Conservation (phyloP, 2,113 vertebrate species). For the Podiceps cristatus region DNA sequence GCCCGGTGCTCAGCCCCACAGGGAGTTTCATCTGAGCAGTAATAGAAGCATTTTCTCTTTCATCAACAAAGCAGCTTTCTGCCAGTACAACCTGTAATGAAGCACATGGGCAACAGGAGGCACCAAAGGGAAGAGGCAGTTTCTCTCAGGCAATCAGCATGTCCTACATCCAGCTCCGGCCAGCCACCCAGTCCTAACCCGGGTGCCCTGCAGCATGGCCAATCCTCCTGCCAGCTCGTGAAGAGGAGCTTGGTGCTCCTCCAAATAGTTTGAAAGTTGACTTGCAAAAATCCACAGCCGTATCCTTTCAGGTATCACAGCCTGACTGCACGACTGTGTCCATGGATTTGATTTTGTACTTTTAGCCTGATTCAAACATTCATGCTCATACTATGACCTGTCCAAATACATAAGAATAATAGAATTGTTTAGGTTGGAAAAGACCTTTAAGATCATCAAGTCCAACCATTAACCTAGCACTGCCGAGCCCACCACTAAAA, state of each 20-base stretch:
- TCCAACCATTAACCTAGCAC: neutral
- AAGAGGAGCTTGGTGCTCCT: neutral
- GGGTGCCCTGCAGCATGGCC: neutral
- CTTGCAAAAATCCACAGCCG: neutral
- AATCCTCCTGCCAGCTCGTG: accelerated
- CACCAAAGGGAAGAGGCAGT: neutral
- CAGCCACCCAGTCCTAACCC: neutral
- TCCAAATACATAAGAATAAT: neutral
- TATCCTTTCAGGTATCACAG: neutral
- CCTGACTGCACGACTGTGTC: neutral
- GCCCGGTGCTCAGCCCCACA: neutral
- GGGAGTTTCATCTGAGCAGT: neutral
- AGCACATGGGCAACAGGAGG: neutral
- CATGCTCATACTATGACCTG: neutral
- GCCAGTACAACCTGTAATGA: neutral
- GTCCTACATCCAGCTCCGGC: accelerated
- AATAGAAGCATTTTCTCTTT: neutral
- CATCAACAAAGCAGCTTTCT: neutral
- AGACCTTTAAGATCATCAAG: neutral
- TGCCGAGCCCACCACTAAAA: neutral
- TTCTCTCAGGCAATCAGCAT: accelerated
- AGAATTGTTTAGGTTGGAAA: neutral
- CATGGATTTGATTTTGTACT: neutral
- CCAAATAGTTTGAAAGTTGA: neutral
- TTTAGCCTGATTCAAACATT: neutral